A percentile compares a stretch with the other conserved stretches of the same genome.
phyloP scores from a whole-genome alignment of 1,140 invertebrate genomes.

The Drosophila santomea region DNA sequence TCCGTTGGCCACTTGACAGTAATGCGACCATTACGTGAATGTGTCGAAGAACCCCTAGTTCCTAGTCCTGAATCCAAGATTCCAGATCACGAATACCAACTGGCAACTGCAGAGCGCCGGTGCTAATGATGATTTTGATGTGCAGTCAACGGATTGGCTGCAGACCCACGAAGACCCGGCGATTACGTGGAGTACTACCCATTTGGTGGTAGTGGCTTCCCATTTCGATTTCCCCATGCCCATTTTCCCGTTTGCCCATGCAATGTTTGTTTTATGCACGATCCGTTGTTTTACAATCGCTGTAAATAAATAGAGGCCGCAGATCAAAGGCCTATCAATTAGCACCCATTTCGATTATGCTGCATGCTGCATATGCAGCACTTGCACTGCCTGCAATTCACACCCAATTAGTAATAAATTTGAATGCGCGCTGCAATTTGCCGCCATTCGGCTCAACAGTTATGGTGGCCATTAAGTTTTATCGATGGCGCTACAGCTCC shows the following conservation, averaged over 20 bases:
- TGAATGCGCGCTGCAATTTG: constrained; percentile 64
- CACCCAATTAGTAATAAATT: constrained; percentile 84
- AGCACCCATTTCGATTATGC: constrained; percentile 78
- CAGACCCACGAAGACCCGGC: constrained; percentile 49
- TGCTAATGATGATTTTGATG: constrained; percentile 84
- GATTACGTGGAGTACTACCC: constrained; percentile 70
- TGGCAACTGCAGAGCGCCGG: constrained; percentile 3
- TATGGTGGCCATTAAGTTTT: constrained; percentile 81
- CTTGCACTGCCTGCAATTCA: constrained; percentile 70
- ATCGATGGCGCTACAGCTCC: constrained; percentile 69
- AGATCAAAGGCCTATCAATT: constrained; percentile 82
- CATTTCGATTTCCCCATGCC: constrained; percentile 6
- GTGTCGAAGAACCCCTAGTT: constrained; percentile 11
- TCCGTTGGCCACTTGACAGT: constrained; percentile 66
- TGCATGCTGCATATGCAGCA: constrained; percentile 67
- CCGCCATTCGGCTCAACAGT: constrained; percentile 69
- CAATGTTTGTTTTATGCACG: constrained; percentile 75
- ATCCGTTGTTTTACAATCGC: constrained; percentile 77
- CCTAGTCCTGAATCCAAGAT: no score
- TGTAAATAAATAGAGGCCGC: constrained; percentile 75
- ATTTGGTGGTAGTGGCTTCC: constrained; percentile 1
- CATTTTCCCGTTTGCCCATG: not conserved
- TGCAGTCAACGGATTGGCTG: constrained; percentile 76
- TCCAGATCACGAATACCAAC: no score
- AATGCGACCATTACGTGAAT: constrained; percentile 33